Evolutionary conservation across 2,888 invertebrate species (phyloP).

Genomic region (Branchipolynoe longqiensis): DNA sequence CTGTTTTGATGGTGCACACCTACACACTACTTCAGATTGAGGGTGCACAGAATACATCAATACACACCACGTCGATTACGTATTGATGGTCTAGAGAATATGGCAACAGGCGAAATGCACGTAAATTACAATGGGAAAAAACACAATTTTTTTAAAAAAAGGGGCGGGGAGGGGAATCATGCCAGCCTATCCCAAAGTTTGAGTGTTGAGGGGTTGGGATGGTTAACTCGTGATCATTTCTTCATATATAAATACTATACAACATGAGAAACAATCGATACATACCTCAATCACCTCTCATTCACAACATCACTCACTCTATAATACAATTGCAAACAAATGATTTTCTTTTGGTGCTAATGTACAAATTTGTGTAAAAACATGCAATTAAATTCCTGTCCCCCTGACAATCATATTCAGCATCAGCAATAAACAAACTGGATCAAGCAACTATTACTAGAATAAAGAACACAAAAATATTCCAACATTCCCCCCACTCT

Average conservation of each 20-base stretch:
- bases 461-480: conserved; percentile 34
- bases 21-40: too few relatives aligned
- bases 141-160: too few relatives aligned
- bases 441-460: conserved; percentile 3
- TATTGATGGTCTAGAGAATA: too few relatives aligned
- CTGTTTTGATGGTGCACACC: too few relatives aligned
- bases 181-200: too few relatives aligned
- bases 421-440: too few relatives aligned
- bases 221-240: not conserved
- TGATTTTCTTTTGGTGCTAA: conserved; percentile 1
- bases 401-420: too few relatives aligned
- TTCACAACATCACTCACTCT: not conserved
- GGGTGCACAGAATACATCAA: too few relatives aligned
- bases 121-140: too few relatives aligned
- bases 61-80: too few relatives aligned
- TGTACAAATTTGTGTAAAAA: conserved; percentile 27
- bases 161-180: too few relatives aligned
- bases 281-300: not conserved
- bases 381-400: not conserved
- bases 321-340: not conserved
- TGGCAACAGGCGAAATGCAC: not conserved
- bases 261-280: not conserved
- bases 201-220: not conserved
- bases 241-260: conserved; percentile 34
- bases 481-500: conserved; percentile 9